phyloP scores from a whole-genome alignment of 1,140 invertebrate genomes.

The Venustaconcha ellipsiformis region DNA sequence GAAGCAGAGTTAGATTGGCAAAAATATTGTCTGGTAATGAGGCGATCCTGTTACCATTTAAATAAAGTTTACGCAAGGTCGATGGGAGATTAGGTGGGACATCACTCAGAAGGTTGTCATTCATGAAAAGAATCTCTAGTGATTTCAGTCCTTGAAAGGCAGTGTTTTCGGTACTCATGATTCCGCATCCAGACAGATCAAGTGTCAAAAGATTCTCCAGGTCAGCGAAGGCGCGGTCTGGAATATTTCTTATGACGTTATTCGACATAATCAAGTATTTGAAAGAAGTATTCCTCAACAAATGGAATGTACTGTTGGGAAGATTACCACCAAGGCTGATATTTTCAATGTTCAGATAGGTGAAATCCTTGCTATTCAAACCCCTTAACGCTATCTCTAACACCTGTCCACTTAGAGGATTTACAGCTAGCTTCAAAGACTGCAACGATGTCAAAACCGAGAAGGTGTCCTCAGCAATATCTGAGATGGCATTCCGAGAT shows the following conservation, averaged over 20 bases:
- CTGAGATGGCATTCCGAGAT: slow-evolving; percentile 38
- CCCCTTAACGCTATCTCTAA: slow-evolving; percentile 36
- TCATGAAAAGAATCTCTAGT: slow-evolving; percentile 37
- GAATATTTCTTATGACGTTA: slow-evolving; percentile 40
- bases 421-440: slow-evolving; percentile 46
- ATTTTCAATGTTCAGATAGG: slow-evolving; percentile 45
- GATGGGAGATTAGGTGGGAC: slow-evolving; percentile 46
- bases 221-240: slow-evolving; percentile 35
- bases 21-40: slow-evolving; percentile 35
- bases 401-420: slow-evolving; percentile 35
- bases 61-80: slow-evolving; percentile 36
- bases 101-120: slow-evolving; percentile 37
- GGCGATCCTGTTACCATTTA: slow-evolving; percentile 43
- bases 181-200: slow-evolving; percentile 41
- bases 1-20: slow-evolving; percentile 31
- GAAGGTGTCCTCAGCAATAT: slow-evolving; percentile 36
- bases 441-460: slow-evolving; percentile 33
- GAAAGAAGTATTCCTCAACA: slow-evolving; percentile 40
- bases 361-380: slow-evolving; percentile 30
- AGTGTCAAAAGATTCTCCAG: slow-evolving; percentile 38
- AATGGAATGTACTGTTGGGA: slow-evolving; percentile 39
- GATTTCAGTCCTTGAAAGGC: slow-evolving; percentile 44
- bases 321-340: slow-evolving; percentile 38
- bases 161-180: slow-evolving; percentile 23
- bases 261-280: slow-evolving; percentile 42